phyloP scores from a whole-genome alignment of 2,888 invertebrate species.

The Deilephila elpenor region DNA sequence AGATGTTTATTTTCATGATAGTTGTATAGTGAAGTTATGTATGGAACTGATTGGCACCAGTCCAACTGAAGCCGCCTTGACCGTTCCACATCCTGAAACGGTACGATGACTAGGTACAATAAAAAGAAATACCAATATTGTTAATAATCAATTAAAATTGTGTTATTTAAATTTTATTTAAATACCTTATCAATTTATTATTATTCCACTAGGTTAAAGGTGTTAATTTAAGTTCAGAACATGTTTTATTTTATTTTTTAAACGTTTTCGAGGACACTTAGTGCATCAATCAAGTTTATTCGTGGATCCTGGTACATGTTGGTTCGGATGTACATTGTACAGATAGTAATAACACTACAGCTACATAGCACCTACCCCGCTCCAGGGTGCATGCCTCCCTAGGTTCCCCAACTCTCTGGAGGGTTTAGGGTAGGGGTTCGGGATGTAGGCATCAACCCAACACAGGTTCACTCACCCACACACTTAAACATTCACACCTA shows the following conservation, averaged over 20 bases:
- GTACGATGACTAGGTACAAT: not conserved
- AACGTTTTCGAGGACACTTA: not conserved
- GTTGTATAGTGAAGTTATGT: constrained; percentile 57
- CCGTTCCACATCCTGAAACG: constrained; percentile 1
- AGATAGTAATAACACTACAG: constrained; percentile 10
- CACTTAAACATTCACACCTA: not conserved
- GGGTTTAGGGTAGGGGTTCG: constrained; percentile 2
- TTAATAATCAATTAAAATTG: too few species aligned
- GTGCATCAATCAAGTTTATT: not conserved
- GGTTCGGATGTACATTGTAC: constrained; percentile 10
- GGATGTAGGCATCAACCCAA: constrained; percentile 11
- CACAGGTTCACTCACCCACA: not conserved
- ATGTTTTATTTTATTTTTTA: not conserved
- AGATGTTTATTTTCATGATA: constrained; percentile 79
- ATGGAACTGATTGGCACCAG: constrained; percentile 61
- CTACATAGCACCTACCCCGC: constrained; percentile 4
- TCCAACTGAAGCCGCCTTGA: constrained; percentile 53
- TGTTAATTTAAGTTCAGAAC: not conserved
- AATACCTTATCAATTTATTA: too few species aligned
- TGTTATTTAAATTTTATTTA: too few species aligned
- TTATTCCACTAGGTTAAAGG: too few species aligned
- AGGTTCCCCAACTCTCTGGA: constrained; percentile 12
- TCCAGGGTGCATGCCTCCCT: constrained; percentile 10
- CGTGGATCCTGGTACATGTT: constrained; percentile 6
- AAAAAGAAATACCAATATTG: not conserved